These are phyloP conservation scores for Ptiloglossa arizonensis DNA, from an alignment of 1,140 invertebrate species.

Conservation along the genomic window DNA sequence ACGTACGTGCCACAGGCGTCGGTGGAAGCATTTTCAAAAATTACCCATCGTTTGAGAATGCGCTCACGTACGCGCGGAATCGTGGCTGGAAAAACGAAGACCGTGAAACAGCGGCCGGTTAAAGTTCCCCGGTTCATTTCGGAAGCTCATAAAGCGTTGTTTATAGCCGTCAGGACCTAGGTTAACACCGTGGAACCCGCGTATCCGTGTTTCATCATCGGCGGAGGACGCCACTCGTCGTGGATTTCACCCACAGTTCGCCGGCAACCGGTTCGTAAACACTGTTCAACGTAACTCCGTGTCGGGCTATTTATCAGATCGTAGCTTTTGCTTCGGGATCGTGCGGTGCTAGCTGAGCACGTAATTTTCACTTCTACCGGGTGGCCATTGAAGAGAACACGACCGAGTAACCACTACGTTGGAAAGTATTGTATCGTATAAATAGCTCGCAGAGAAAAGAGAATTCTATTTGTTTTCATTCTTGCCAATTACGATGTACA, in stretches of 20 bases:
- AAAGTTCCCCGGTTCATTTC: not conserved
- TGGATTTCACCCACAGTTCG: not conserved
- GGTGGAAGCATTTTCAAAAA: constrained; percentile 9
- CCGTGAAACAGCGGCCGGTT: constrained; percentile 1
- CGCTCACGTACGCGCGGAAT: constrained; percentile 1
- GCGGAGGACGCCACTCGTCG: not conserved
- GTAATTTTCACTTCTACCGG: not conserved
- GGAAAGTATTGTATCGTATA: too few relatives aligned
- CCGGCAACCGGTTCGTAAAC: not conserved
- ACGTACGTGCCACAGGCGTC: not conserved
- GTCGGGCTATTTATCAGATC: not conserved
- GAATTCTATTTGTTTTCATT: too few relatives aligned
- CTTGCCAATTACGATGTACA: too few relatives aligned
- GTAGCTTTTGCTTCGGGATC: not conserved
- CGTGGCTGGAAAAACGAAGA: not conserved
- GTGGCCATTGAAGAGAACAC: not conserved
- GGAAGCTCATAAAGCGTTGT: constrained; percentile 10
- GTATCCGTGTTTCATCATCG: not conserved
- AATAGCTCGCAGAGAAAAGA: too few relatives aligned
- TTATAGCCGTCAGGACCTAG: not conserved
- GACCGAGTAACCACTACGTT: not conserved
- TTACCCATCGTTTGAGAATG: not conserved
- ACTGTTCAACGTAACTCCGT: not conserved
- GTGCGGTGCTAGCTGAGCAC: not conserved
- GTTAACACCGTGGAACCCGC: not conserved